phyloP scores from a whole-genome alignment of 2,797 vertebrate genomes.

The Enteromius treurensis region DNA sequence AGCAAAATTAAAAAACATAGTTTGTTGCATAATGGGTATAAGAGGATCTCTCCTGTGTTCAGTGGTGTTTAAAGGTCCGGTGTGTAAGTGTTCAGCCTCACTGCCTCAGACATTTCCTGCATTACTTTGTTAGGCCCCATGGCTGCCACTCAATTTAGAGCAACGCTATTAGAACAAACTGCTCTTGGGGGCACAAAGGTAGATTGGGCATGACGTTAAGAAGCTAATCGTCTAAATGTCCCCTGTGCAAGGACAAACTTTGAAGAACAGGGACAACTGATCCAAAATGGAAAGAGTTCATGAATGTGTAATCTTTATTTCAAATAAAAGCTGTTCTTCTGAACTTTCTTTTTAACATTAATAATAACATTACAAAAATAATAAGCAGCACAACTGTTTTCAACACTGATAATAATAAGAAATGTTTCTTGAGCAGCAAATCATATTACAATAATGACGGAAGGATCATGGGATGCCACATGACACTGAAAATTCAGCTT shows the following conservation, averaged over 20 bases:
- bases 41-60: slow-evolving; percentile 25
- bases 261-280: slow-evolving; percentile 37
- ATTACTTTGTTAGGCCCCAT: slow-evolving; percentile 65
- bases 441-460: background rate
- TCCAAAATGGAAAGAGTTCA: slow-evolving; percentile 19
- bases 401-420: background rate
- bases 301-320: slow-evolving; percentile 7
- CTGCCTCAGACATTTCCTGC: slow-evolving; percentile 73
- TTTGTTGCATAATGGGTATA: background rate
- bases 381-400: background rate
- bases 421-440: background rate
- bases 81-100: slow-evolving; percentile 72
- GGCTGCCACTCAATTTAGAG: slow-evolving; percentile 71
- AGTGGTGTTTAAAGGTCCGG: slow-evolving; percentile 67
- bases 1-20: background rate
- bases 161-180: slow-evolving; percentile 83
- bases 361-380: background rate
- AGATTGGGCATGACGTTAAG: slow-evolving; percentile 73
- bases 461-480: background rate
- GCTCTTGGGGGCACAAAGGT: slow-evolving; percentile 77
- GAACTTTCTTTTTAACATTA: background rate
- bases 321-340: background rate
- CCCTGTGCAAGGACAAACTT: slow-evolving; percentile 77
- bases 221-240: slow-evolving; percentile 73
- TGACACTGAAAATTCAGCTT: background rate